Evolutionary conservation across 2,113 vertebrate species (phyloP).

Genomic region (Brienomyrus brachyistius): DNA sequence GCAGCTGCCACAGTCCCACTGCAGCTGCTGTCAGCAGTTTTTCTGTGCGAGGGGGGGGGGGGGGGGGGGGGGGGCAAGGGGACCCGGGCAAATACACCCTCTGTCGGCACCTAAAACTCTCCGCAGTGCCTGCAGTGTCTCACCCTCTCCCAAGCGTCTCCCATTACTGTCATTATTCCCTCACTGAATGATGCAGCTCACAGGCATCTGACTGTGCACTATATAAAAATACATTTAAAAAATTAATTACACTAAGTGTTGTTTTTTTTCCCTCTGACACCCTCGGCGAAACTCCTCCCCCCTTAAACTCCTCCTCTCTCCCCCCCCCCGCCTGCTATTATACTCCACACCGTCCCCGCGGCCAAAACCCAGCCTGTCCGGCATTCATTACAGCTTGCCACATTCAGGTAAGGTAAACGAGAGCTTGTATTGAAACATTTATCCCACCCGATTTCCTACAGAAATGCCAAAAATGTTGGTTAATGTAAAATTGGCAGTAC

Average conservation of each 20-base stretch:
- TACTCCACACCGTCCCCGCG: not conserved
- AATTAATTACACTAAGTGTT: not conserved
- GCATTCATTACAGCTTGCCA: not conserved
- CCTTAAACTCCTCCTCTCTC: not conserved
- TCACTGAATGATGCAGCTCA: not conserved
- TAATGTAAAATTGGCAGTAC: not conserved
- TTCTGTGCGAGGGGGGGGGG: slow-evolving; percentile 19
- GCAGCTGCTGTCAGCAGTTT: slow-evolving; percentile 41
- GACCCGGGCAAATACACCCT: not conserved
- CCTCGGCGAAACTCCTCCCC: not conserved
- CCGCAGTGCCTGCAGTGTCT: not conserved
- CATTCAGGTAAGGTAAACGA: not conserved
- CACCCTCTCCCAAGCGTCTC: slow-evolving; percentile 24
- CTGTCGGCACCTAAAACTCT: slow-evolving; percentile 23
- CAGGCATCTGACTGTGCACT: not conserved
- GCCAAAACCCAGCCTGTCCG: not conserved
- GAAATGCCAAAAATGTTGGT: not conserved
- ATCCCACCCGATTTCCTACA: not conserved
- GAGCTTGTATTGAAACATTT: not conserved
- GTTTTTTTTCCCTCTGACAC: not conserved
- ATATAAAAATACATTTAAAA: not conserved
- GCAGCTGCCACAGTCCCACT: slow-evolving; percentile 11
- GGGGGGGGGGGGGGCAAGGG: not conserved
- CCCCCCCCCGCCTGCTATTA: not conserved
- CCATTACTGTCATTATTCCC: not conserved